Evolutionary conservation across 2,888 invertebrate species (phyloP).

Genomic region (Terebella lapidaria): DNA sequence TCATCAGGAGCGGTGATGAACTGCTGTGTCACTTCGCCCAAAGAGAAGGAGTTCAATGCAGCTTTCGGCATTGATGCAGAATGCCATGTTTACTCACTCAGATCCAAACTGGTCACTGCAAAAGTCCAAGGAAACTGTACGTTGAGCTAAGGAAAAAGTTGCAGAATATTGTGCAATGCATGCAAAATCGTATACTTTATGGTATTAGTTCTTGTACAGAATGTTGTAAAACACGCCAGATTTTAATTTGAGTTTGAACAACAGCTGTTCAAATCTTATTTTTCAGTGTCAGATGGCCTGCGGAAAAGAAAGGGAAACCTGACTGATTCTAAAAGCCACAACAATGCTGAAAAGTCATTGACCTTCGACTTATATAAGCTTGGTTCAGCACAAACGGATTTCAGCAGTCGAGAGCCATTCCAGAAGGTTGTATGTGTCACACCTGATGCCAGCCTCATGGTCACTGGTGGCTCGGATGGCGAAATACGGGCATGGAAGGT

Average conservation of each 20-base stretch:
- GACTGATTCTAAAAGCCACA: constrained; percentile 14
- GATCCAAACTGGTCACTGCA: constrained; percentile 44
- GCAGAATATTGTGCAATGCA: neutral
- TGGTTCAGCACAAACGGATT: constrained; percentile 49
- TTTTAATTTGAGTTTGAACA: neutral
- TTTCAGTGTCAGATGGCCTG: constrained; percentile 20
- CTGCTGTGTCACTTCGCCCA: constrained; percentile 66
- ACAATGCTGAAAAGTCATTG: constrained; percentile 34
- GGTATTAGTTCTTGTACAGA: too few species aligned
- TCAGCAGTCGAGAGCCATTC: constrained; percentile 67
- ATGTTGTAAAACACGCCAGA: too few species aligned
- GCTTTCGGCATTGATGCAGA: constrained; percentile 89
- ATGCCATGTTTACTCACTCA: constrained; percentile 41
- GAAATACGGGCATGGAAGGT: constrained; percentile 76
- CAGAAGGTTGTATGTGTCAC: constrained; percentile 82
- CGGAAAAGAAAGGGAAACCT: constrained; percentile 29
- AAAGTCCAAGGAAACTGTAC: constrained; percentile 14
- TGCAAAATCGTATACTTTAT: too few species aligned
- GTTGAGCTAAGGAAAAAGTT: neutral
- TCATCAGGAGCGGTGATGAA: constrained; percentile 70
- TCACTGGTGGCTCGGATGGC: constrained; percentile 88
- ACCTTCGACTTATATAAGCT: constrained; percentile 48
- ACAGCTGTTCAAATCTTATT: neutral
- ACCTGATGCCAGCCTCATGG: constrained; percentile 72
- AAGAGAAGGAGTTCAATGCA: constrained; percentile 70